These are phyloP conservation scores for Morpho achilles DNA, from an alignment of 2,888 invertebrate genomes.

Conservation along the genomic window DNA sequence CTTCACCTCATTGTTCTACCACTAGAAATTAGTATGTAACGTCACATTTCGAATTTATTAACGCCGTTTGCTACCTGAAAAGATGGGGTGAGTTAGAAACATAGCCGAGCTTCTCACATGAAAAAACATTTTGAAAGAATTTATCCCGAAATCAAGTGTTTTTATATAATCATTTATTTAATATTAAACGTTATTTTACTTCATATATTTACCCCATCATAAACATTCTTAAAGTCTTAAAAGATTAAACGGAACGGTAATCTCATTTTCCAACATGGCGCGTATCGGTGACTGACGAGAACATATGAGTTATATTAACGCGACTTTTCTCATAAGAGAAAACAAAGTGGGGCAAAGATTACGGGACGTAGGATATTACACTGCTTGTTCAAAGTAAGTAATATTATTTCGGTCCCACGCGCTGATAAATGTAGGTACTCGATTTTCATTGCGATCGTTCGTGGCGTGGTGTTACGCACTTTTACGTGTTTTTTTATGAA, in stretches of 20 bases:
- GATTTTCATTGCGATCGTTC: constrained; percentile 35
- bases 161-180: too few relatives aligned
- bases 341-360: constrained; percentile 26
- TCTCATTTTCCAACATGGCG: neutral
- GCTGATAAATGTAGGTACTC: constrained; percentile 35
- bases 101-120: too few relatives aligned
- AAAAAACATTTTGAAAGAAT: too few relatives aligned
- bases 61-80: too few relatives aligned
- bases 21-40: too few relatives aligned
- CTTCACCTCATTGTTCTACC: too few relatives aligned
- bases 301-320: constrained; percentile 20
- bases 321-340: constrained; percentile 24
- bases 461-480: constrained; percentile 18
- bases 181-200: too few relatives aligned
- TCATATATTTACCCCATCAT: neutral
- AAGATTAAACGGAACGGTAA: constrained; percentile 7
- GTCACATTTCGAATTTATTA: too few relatives aligned
- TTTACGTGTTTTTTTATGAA: constrained; percentile 31
- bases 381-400: constrained; percentile 27
- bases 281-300: constrained; percentile 16
- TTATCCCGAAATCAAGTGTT: too few relatives aligned
- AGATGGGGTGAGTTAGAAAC: too few relatives aligned
- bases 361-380: constrained; percentile 25
- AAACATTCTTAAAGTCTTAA: neutral
- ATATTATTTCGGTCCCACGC: constrained; percentile 28